Evolutionary conservation across 2,113 vertebrate species (phyloP).

Genomic region (Megaceryle maxima): DNA sequence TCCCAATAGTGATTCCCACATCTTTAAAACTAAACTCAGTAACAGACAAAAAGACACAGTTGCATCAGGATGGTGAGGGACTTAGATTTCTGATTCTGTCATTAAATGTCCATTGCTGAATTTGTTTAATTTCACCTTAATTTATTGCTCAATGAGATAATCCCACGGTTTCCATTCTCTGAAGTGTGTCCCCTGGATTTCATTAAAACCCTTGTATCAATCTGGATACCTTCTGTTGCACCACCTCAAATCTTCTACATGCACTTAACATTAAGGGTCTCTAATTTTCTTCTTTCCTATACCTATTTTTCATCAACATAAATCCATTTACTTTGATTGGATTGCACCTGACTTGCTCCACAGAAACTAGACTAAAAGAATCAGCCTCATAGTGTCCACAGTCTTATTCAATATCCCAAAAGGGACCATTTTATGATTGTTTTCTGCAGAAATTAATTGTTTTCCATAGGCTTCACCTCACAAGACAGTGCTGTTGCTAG

Average conservation of each 20-base stretch:
- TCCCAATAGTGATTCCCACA: background rate
- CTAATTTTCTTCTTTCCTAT: background rate
- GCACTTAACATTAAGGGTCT: background rate
- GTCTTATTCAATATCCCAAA: background rate
- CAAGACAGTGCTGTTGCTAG: background rate
- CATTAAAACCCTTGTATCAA: background rate
- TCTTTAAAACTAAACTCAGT: background rate
- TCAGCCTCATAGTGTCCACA: background rate
- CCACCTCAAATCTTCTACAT: background rate
- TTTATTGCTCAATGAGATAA: background rate
- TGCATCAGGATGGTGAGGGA: background rate
- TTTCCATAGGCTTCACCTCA: background rate
- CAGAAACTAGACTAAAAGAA: background rate
- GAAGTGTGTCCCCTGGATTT: background rate
- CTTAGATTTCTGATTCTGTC: background rate
- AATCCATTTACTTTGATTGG: background rate
- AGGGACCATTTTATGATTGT: background rate
- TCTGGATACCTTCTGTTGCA: conserved; percentile 1
- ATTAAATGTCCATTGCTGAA: background rate
- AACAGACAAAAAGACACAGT: background rate
- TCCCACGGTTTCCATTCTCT: background rate
- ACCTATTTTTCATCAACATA: background rate
- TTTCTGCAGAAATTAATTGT: background rate
- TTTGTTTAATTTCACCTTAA: background rate
- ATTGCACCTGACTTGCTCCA: background rate